A percentile compares a stretch with the other conserved stretches of the same genome.
These are phyloP conservation scores for Caenorhabditis latens DNA, from an alignment of 1,140 invertebrate genomes.

Conservation along the genomic window DNA sequence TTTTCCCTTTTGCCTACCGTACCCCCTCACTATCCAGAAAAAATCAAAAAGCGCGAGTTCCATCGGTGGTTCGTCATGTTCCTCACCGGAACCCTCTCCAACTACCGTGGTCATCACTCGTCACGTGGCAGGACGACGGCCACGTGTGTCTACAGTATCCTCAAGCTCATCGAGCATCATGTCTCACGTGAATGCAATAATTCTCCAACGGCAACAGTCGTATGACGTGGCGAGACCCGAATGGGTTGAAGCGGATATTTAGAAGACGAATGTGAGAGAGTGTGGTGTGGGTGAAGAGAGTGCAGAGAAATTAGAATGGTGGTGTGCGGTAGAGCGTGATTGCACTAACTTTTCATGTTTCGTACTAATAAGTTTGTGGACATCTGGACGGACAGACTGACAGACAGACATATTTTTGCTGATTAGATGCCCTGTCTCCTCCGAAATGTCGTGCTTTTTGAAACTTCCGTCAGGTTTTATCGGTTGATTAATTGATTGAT, in stretches of 20 bases:
- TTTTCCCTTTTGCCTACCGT: no score
- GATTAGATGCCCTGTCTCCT: no score
- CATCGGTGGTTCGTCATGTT: not conserved
- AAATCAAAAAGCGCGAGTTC: conserved; percentile 59
- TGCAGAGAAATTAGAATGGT: not conserved
- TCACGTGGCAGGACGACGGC: conserved; percentile 20
- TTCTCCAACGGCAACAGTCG: not conserved
- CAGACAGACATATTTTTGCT: no score
- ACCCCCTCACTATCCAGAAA: not conserved
- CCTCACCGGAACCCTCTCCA: not conserved
- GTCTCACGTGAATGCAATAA: not conserved
- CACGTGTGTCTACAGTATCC: conserved; percentile 32
- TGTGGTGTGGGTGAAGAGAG: not conserved
- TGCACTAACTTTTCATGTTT: no score
- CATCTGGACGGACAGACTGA: no score
- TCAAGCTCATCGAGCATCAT: not conserved
- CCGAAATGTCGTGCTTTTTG: no score
- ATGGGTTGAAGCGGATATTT: conserved; percentile 30
- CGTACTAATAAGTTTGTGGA: no score
- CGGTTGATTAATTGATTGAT: not conserved
- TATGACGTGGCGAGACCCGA: conserved; percentile 29
- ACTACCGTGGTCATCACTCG: not conserved
- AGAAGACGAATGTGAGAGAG: conserved; percentile 1
- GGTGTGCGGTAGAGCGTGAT: not conserved
- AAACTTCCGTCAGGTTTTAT: no score